Base-by-base conservation (phyloP, 2,113 vertebrate species). In the Brachypteracias leptosomus region DNA sequence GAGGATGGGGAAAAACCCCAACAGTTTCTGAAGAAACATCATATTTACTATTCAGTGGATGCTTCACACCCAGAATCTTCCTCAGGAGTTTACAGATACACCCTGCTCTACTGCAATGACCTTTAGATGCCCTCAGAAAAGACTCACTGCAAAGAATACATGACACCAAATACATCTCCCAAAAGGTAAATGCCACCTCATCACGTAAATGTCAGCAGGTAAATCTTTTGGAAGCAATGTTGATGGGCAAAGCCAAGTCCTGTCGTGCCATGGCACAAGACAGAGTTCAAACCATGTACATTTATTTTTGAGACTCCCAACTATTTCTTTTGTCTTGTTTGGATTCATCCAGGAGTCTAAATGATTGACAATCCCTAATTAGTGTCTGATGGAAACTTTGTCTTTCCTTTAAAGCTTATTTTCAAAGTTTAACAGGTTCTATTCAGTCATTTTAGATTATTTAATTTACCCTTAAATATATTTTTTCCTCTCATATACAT, bases 161-260 rank as follows among this genome's bases (percentile, higher is more conserved):
- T 22, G 66, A 42, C 89, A 91, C 40, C 58, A 88, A 76, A 79
- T 12, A 14, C 25, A 8, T 82, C 58, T 77, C 81, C 77, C 68
- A 44, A 81, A 91, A 95, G 78, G 78, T 49, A 96, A 94, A 97
- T 91, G 67, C 36, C 84, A 82, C 62, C 74, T 94, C 38, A 31
- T 18, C 44, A 16, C 0, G 28, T 35, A 89, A 96, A 96, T 93
- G 93, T 85, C 94, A 94, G 77, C 11, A 73, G 77, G 77, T 3
- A 92, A 91, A 88, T 76, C 54, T 51, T 85, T 17, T 16, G 71
- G 62, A 79, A 85, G 57, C 40, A 68, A 49, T 26, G 36, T 8
- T 92, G 73, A 49, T 33, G 46, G 89, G n/a, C 71, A 79, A 73
- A 79, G 44, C 9, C 31, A 77, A 77, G 51, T 71, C 57, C 76